Percentiles rank a stretch among this genome's conserved stretches.
Conservation (phyloP, 2,113 vertebrate species). For the Meles meles region DNA sequence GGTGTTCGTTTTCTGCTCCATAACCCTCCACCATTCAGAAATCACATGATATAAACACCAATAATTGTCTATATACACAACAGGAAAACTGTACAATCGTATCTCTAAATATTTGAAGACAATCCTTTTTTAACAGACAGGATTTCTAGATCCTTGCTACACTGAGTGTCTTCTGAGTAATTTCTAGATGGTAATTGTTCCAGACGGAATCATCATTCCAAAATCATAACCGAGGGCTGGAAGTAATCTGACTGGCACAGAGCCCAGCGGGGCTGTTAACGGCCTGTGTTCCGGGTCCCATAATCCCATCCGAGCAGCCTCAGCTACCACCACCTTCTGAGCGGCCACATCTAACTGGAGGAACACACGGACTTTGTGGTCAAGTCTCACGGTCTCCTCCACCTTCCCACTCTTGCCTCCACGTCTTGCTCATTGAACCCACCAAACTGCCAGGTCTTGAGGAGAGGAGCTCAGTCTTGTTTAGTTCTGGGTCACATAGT, state of each 20-base stretch:
- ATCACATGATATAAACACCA: not conserved
- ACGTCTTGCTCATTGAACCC: not conserved
- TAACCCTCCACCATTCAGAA: not conserved
- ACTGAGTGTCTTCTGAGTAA: not conserved
- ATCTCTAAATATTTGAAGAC: not conserved
- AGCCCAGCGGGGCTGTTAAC: fast-evolving
- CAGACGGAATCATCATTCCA: not conserved
- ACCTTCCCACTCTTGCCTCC: fast-evolving
- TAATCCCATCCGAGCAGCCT: not conserved
- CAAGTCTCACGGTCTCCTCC: not conserved
- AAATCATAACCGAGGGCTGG: not conserved
- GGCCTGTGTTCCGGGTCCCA: not conserved
- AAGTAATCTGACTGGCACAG: not conserved
- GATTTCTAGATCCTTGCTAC: not conserved
- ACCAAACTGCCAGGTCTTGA: not conserved
- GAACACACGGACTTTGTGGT: not conserved
- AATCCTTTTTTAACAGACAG: not conserved
- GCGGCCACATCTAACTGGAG: not conserved
- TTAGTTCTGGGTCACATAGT: not conserved
- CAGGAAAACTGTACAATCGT: not conserved
- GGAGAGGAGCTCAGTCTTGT: not conserved
- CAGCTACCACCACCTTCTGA: not conserved
- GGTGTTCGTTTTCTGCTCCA: not conserved
- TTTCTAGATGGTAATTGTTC: not conserved
- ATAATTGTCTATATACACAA: not conserved